Evolutionary conservation across 2,113 vertebrate genomes (phyloP).

Genomic region (Cryptoleucopteryx plumbea): DNA sequence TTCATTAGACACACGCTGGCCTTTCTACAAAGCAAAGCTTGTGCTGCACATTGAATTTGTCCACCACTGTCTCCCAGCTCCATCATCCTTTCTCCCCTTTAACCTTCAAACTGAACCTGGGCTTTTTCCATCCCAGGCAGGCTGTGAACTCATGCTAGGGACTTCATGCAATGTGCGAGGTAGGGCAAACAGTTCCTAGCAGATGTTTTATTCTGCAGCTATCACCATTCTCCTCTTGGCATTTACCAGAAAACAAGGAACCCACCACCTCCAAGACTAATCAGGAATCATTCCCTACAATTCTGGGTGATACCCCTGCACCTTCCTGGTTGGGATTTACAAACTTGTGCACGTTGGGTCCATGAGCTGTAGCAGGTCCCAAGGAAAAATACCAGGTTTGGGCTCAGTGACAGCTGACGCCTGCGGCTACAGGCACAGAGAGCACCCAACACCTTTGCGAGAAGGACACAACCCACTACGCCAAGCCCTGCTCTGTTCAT

Average conservation of each 20-base stretch:
- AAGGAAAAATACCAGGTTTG: neutral
- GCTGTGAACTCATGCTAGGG: neutral
- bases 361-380: neutral
- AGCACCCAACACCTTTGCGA: accelerated
- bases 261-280: neutral
- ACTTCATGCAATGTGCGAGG: neutral
- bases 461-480: neutral
- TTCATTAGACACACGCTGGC: accelerated
- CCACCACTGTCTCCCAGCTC: neutral
- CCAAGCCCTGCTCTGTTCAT: neutral
- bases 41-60: neutral
- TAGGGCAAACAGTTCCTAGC: neutral
- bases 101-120: neutral
- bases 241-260: neutral
- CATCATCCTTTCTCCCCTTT: neutral
- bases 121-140: neutral
- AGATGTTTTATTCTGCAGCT: neutral
- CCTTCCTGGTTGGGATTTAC: too few species aligned
- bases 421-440: neutral
- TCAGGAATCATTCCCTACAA: neutral
- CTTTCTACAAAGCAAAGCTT: neutral
- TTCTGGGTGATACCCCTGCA: neutral
- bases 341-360: accelerated
- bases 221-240: neutral
- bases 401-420: neutral